Base-by-base conservation (phyloP, 1,140 invertebrate genomes). In the Zophobas atratus region DNA sequence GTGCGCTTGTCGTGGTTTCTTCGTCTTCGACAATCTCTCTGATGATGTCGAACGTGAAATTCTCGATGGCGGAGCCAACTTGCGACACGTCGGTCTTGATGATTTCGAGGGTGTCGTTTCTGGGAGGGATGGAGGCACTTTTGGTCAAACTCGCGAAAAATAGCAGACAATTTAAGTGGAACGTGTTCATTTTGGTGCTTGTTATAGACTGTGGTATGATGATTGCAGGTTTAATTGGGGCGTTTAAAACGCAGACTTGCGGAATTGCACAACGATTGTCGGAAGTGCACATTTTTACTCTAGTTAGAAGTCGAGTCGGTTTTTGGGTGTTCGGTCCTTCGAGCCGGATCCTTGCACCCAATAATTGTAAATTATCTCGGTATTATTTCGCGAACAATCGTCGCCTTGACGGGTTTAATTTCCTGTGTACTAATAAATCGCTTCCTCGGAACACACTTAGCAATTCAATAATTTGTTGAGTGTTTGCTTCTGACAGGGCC, bases 41-140 rank as follows among this genome's bases (percentile, higher is more conserved):
- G 0, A 76, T 36, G n/a, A 80, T 38, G 33, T 80, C 78, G 38
- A 73, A 80, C 36, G 77, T 67, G 35, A 80, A 77, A 8, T 76
- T 70, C 70, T 80, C 75, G 4, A 80, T 34, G 46, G 57, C 72
- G 32, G 38, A 70, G 5, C 75, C 78, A 5, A 80, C 75, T 75
- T 70, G 48, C 6, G 60, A 56, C 8, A 80, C 51, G 41, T 77
- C 60, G 0, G 72, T 55, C 70, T 77, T 80, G 8, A 77, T 36
- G 34, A 60, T 49, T 49, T 78, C 77, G 20, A 67, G 39, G 32
- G 60, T 67, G n/a, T 67, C 39, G 8, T 67, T 67, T 32, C 32
- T 67, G 41, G 20, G 41, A 36, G 20, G 39, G 43, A 67, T 43
- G 3, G 60, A 41, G 5, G 60, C 60, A 67, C 60, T 67, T 67